A percentile compares a stretch with the other conserved stretches of the same genome.
phyloP scores from a whole-genome alignment of 2,113 vertebrate genomes.

The Phalacrocorax brasilianus region DNA sequence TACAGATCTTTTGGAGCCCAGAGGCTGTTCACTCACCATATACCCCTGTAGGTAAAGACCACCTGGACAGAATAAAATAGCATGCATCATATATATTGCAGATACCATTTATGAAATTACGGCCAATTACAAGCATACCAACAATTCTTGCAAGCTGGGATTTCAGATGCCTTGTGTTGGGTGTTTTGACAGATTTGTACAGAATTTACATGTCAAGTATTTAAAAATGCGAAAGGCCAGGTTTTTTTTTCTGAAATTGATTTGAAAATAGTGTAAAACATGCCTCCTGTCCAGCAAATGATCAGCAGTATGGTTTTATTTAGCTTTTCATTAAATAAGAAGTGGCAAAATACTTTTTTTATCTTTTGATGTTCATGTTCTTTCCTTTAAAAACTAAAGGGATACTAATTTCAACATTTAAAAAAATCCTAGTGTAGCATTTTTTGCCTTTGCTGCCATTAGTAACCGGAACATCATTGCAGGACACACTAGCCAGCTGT shows the following conservation, averaged over 20 bases:
- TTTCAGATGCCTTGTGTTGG: not conserved
- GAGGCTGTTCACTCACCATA: conserved; percentile 80
- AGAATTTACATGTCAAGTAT: not conserved
- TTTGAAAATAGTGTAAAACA: not conserved
- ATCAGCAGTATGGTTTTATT: not conserved
- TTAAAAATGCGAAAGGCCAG: not conserved
- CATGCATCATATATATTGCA: not conserved
- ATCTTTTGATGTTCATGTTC: not conserved
- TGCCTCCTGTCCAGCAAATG: not conserved
- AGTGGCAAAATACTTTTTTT: not conserved
- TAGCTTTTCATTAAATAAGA: not conserved
- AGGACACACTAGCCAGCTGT: not conserved
- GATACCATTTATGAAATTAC: not conserved
- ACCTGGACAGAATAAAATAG: conserved; percentile 67
- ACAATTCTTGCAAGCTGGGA: not conserved
- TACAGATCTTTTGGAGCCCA: conserved; percentile 82
- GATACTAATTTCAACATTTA: not conserved
- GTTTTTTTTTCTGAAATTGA: not conserved
- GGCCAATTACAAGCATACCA: not conserved
- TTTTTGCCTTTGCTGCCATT: not conserved
- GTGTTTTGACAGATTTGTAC: not conserved
- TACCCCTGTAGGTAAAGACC: conserved; percentile 92
- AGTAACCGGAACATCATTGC: not conserved
- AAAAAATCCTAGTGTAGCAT: not conserved
- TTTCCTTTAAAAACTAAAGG: not conserved